Evolutionary conservation across 2,113 vertebrate genomes (phyloP), one percentile per base, ranked within the genome.

Genomic region (Sebastes schlegelii): DNA sequence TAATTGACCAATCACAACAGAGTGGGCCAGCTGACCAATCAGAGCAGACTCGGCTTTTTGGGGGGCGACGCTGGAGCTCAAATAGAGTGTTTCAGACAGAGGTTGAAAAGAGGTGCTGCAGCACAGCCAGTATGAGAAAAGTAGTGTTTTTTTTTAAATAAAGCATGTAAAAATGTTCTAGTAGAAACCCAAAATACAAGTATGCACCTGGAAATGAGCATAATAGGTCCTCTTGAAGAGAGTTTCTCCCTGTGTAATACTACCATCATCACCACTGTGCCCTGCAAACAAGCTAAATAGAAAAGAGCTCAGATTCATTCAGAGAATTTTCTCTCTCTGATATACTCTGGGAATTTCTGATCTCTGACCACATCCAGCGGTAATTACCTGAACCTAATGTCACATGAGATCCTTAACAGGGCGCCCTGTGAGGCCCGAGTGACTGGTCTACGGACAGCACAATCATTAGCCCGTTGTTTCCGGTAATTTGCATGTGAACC

Each of bases 381-480:
- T 65, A 88, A 72, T 77, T 58, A 73, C 48, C 26, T 49, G 21
- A 51, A 17, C 43, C 43, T 76, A n/a, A 34, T 51, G 49, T 71
- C 61, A 79, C 54, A 45, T 0, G 1, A 80, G 34, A 64, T 3
- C n/a, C 2, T 60, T 69, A 7, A 73, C 77, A 52, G 12, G 61
- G 42, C 63, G 12, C 55, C 62, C 10, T 34, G 11, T 26, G 4
- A 57, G 48, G 42, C 11, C 57, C 19, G 14, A 78, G 26, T 21
- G 79, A 86, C 70, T 26, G 11, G 13, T 58, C 49, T 67, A 85
- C 43, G 9, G 72, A 76, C 55, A 80, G 58, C 13, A 26, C 54
- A 55, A 62, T 77, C 48, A 85, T 80, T 54, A 83, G 4, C 63
- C 23, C 23, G 70, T 84, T 66, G 68, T 86, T 78, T 74, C 26